These are phyloP conservation scores for Anomalospiza imberbis DNA, from an alignment of 2,797 vertebrate species.

Conservation along the genomic window DNA sequence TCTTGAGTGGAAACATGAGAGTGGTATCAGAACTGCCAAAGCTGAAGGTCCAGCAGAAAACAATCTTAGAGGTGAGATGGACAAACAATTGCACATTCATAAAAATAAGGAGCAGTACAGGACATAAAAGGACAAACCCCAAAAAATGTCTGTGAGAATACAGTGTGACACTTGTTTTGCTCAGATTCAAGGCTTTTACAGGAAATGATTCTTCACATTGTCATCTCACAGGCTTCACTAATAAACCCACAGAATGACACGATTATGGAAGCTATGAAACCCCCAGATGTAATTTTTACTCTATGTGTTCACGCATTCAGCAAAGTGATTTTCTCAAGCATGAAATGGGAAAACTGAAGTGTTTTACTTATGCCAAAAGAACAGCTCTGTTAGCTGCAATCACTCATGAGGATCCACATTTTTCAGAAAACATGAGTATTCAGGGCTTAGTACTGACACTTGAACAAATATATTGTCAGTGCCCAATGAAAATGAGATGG, in stretches of 20 bases:
- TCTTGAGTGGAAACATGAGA: not conserved
- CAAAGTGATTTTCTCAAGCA: not conserved
- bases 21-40: not conserved
- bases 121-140: not conserved
- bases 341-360: not conserved
- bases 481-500: not conserved
- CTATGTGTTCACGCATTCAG: not conserved
- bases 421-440: not conserved
- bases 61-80: not conserved
- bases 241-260: not conserved
- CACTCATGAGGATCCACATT: not conserved
- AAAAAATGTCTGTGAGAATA: not conserved
- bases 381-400: not conserved
- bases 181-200: not conserved
- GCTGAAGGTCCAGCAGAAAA: not conserved
- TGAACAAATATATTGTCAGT: not conserved
- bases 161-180: not conserved
- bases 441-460: not conserved
- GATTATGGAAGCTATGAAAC: slow-evolving; percentile 12
- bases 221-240: not conserved
- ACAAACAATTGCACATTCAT: not conserved
- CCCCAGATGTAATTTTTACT: slow-evolving; percentile 22
- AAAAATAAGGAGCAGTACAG: not conserved
- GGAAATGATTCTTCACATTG: not conserved
- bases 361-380: not conserved